Conservation (phyloP, 2,797 vertebrate species). For the Neostethus bicornis region DNA sequence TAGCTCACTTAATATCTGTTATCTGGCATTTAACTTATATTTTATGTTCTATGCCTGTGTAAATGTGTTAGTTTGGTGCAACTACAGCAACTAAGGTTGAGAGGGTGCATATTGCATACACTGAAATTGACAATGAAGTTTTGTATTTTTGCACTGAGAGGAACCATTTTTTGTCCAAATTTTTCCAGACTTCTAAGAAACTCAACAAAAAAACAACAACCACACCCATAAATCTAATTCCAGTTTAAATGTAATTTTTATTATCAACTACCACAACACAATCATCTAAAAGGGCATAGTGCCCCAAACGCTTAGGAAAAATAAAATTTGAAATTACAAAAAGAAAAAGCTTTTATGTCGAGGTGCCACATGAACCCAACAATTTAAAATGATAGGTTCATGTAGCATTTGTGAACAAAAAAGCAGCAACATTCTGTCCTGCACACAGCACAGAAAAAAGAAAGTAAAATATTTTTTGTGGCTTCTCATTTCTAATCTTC, state of each 20-base stretch:
- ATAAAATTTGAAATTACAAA: no score
- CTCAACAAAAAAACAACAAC: constrained; percentile 25
- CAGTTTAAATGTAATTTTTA: no score
- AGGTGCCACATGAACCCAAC: no score
- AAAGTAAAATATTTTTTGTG: no score
- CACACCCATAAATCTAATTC: constrained; percentile 26
- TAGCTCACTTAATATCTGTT: background rate
- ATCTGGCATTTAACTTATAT: constrained; percentile 1
- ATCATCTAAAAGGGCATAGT: constrained; percentile 1
- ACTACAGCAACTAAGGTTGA: constrained; percentile 16
- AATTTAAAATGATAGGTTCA: no score
- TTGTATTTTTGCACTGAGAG: constrained; percentile 46
- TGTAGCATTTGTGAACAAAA: no score
- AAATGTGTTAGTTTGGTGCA: constrained; percentile 9
- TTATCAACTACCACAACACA: no score
- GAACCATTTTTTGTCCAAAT: constrained; percentile 49
- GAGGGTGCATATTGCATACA: constrained; percentile 15
- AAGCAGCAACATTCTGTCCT: no score
- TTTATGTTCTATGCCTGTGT: constrained; percentile 2
- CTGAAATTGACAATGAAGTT: constrained; percentile 51
- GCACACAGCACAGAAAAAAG: no score
- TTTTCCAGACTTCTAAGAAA: constrained; percentile 51
- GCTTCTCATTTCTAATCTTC: no score
- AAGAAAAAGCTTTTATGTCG: no score
- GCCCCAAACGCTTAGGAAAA: no score